Evolutionary conservation across 2,888 invertebrate species (phyloP), one percentile per base, ranked within the genome.

Genomic region (Chesias legatella): DNA sequence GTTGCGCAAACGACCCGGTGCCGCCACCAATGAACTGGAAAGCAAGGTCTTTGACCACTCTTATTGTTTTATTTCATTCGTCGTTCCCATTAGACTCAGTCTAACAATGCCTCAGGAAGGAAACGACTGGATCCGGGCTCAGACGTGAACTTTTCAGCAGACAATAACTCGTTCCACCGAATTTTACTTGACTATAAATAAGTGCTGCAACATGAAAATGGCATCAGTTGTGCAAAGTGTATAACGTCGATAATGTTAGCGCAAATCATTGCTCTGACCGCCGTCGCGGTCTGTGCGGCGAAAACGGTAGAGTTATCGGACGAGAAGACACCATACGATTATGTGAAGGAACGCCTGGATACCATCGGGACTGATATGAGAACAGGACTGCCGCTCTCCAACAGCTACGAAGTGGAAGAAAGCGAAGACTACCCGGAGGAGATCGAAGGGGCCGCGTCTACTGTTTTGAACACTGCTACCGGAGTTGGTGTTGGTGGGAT

Each of bases 331-430:
- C 88, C 88, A 0, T 88, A 79, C 53, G 86, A 88, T 64, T 83
- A 82, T 53, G 83, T 88, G 37, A 82, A 75, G 46, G 81, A 81
- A 47, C 72, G 77, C 1, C 63, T 88, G 53, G 80, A 85, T 45
- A 55, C 74, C 7, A 65, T 86, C 13, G 67, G 72, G 7, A 66
- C 68, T 10, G 82, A 88, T 40, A 46, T 57, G 6, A 73, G 58
- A 44, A 60, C 73, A 45, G 88, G 86, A 58, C 32, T 84, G 47
- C 85, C 85, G 11, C 38, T 84, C 24, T 82, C 90, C 1, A 81
- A 73, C 39, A 89, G 89, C 23, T 91, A 91, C 56, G 90, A 90
- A 73, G 89, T 91, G 24, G 89, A 90, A 66, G 90, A 91, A 73
- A 89, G 90, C 66, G 88, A 80, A 44, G 90, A 90, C 60, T 90